phyloP scores from a whole-genome alignment of 2,888 invertebrate species.

The Bhutanitis thaidina region DNA sequence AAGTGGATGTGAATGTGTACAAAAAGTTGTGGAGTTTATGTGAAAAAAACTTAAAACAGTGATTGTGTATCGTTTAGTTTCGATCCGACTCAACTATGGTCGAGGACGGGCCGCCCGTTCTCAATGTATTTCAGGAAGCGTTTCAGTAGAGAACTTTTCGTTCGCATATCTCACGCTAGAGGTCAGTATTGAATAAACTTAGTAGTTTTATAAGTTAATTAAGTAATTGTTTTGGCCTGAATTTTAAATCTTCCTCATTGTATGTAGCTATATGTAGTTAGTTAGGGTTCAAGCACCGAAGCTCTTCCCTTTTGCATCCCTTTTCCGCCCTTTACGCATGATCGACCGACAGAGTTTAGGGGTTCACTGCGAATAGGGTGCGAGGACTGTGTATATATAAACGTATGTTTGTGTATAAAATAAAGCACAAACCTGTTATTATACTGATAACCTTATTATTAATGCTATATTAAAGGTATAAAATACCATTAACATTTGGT shows the following conservation, averaged over 20 bases:
- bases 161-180: constrained; percentile 74
- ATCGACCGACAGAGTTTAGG: constrained; percentile 78
- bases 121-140: constrained; percentile 74
- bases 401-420: no score
- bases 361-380: constrained; percentile 68
- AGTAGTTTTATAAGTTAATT: constrained; percentile 25
- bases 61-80: constrained; percentile 60
- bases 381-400: constrained; percentile 32
- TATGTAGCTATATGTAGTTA: constrained; percentile 38
- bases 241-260: constrained; percentile 20
- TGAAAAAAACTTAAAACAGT: constrained; percentile 52
- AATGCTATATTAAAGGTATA: no score
- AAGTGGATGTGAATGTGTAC: constrained; percentile 37
- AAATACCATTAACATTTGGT: no score
- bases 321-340: constrained; percentile 79
- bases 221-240: neutral
- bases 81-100: constrained; percentile 56
- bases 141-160: constrained; percentile 74
- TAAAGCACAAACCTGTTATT: no score
- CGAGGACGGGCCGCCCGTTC: constrained; percentile 66
- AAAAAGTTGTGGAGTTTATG: constrained; percentile 46
- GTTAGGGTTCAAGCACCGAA: constrained; percentile 71
- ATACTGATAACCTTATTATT: no score
- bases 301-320: constrained; percentile 76
- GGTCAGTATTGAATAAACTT: constrained; percentile 61